Evolutionary conservation across 2,113 vertebrate genomes (phyloP).

Genomic region (Oreochromis niloticus): DNA sequence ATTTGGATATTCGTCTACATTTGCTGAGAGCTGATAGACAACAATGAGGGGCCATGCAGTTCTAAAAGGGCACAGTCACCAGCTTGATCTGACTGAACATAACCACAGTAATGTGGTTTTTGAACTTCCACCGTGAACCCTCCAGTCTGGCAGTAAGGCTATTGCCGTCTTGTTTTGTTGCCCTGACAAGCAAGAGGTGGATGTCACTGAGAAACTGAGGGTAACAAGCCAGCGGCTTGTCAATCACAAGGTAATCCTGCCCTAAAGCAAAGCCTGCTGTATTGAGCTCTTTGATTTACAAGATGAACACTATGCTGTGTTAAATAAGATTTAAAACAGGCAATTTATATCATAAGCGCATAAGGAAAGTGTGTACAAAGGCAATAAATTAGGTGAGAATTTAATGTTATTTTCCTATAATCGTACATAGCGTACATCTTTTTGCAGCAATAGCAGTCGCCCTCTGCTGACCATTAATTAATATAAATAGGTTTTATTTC

Average conservation of each 20-base stretch:
- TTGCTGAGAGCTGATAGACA: background rate
- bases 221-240: background rate
- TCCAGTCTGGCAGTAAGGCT: background rate
- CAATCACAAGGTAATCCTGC: background rate
- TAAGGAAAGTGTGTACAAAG: background rate
- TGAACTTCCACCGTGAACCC: background rate
- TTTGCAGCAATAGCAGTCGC: background rate
- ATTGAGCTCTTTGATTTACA: background rate
- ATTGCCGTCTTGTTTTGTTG: background rate
- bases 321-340: background rate
- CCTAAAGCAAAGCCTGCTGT: background rate
- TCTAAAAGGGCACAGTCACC: background rate
- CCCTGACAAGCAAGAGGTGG: background rate
- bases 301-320: background rate
- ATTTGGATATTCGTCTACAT: background rate
- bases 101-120: background rate
- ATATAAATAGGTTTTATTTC: background rate
- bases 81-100: background rate
- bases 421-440: background rate
- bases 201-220: background rate
- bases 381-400: background rate
- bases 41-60: background rate
- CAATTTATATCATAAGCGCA: background rate
- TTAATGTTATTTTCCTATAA: background rate
- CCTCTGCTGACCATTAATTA: background rate